Percentiles rank a stretch among this genome's conserved stretches.
Evolutionary conservation across 1,140 invertebrate genomes (phyloP).

Genomic region (Brachionus koreanus): DNA sequence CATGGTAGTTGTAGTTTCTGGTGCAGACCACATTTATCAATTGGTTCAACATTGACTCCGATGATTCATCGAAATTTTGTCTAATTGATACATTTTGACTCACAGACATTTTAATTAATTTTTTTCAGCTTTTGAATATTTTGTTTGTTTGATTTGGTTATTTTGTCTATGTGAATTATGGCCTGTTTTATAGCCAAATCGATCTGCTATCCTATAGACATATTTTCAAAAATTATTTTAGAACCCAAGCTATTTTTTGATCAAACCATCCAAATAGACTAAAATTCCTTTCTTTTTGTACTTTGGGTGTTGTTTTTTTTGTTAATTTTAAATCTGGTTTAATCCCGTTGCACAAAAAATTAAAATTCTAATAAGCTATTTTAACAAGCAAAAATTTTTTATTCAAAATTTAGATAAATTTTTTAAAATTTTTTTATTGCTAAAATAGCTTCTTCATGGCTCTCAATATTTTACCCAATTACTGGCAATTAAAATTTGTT

Average conservation of each 20-base stretch:
- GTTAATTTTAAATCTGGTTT: not conserved
- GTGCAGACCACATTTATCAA: conserved; percentile 3
- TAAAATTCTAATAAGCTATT: too few species aligned
- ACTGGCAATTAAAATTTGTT: too few species aligned
- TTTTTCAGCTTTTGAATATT: not conserved
- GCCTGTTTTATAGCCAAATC: not conserved
- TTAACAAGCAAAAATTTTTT: too few species aligned
- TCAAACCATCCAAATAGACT: not conserved
- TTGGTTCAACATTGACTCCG: not conserved
- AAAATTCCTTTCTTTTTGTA: not conserved
- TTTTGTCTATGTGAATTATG: not conserved
- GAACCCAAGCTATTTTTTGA: not conserved
- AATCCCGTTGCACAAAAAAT: not conserved
- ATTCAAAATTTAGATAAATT: too few species aligned
- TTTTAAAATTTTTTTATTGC: too few species aligned
- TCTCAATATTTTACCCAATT: too few species aligned
- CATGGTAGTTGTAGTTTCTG: conserved; percentile 15
- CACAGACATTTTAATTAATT: not conserved
- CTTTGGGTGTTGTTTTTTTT: not conserved
- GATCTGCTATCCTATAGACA: not conserved
- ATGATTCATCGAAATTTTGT: conserved; percentile 38
- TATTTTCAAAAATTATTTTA: conserved; percentile 20
- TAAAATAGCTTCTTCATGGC: too few species aligned
- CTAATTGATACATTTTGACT: conserved; percentile 21
- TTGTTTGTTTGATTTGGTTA: not conserved